phyloP scores from a whole-genome alignment of 2,113 vertebrate species.

The Oncorhynchus keta region DNA sequence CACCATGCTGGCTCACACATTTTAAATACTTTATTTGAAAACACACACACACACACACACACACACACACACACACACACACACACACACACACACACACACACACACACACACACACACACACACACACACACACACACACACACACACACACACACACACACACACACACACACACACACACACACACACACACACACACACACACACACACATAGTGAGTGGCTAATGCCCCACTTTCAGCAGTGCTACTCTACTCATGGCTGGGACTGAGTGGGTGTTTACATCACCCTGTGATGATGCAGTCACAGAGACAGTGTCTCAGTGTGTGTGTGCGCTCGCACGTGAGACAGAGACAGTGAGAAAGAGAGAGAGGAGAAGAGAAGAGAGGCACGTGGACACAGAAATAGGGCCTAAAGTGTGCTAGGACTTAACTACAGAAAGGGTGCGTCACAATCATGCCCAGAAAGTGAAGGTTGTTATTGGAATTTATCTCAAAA shows the following conservation, averaged over 20 bases:
- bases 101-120: neutral
- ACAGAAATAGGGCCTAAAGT: neutral
- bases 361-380: neutral
- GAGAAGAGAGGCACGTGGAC: neutral
- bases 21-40: too few relatives aligned
- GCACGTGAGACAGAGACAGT: too few relatives aligned
- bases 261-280: neutral
- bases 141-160: neutral
- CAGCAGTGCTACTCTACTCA: neutral
- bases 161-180: neutral
- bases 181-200: neutral
- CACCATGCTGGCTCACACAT: constrained; percentile 57
- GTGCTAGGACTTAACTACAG: neutral
- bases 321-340: neutral
- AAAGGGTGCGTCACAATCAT: too few relatives aligned
- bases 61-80: neutral
- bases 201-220: neutral
- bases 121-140: neutral
- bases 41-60: neutral
- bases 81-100: neutral
- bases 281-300: constrained; percentile 1
- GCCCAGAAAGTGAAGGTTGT: too few relatives aligned
- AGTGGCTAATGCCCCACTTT: neutral
- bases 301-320: neutral
- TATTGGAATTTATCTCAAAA: too few relatives aligned